Evolutionary conservation across 1,140 invertebrate species (phyloP).

Genomic region (Sycobia sp.): DNA sequence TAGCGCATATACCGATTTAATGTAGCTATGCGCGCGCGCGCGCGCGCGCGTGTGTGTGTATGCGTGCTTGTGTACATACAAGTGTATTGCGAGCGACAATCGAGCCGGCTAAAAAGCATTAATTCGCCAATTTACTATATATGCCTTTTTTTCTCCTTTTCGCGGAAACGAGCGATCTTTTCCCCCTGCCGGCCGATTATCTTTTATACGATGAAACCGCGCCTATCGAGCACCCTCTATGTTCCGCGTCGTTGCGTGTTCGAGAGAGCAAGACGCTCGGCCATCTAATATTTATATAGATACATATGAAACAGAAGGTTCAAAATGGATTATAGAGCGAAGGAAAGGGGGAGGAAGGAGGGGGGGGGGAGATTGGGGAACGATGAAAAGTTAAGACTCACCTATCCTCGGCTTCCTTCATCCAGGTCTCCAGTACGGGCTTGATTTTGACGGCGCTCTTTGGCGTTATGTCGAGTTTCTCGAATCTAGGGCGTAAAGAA

Average conservation of each 20-base stretch:
- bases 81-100: no score
- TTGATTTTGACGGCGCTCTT: conserved; percentile 99
- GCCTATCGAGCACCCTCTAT: no score
- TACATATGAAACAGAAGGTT: no score
- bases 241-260: no score
- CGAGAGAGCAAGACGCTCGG: conserved; percentile 10
- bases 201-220: conserved; percentile 13
- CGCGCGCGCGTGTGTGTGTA: no score
- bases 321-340: not conserved
- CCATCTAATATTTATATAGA: no score
- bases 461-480: conserved; percentile 98
- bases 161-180: no score
- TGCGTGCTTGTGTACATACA: no score
- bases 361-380: not conserved
- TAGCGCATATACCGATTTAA: no score
- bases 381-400: conserved; percentile 63
- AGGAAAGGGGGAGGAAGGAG: conserved; percentile 28
- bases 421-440: conserved; percentile 96
- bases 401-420: conserved; percentile 97
- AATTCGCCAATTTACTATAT: conserved; percentile 20
- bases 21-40: no score
- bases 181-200: not conserved
- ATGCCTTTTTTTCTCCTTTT: no score
- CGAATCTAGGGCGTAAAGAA: conserved; percentile 78
- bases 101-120: conserved; percentile 11